phyloP scores from a whole-genome alignment of 1,140 invertebrate species.

The Zophobas morio region DNA sequence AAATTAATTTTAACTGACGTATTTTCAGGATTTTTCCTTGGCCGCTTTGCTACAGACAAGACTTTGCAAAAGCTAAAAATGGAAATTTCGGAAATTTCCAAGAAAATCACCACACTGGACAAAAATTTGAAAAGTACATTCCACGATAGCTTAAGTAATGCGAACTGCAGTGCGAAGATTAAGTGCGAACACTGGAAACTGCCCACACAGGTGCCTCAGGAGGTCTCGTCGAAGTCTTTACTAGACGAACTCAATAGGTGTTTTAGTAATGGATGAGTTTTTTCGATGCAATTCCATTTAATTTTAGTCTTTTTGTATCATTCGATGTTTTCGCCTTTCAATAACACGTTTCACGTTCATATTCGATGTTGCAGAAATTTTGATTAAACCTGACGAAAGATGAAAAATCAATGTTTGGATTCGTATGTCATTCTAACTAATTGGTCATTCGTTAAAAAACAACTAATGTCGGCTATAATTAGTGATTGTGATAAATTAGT shows the following conservation, averaged over 20 bases:
- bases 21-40: conserved; percentile 66
- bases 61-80: conserved; percentile 53
- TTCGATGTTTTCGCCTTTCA: too few species aligned
- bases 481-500: conserved; percentile 15
- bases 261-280: conserved; percentile 52
- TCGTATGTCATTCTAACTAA: background rate
- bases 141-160: conserved; percentile 9
- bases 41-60: conserved; percentile 67
- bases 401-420: too few species aligned
- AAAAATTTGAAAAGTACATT: conserved; percentile 47
- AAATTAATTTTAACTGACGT: background rate
- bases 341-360: too few species aligned
- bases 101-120: conserved; percentile 45
- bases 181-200: conserved; percentile 44
- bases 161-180: conserved; percentile 22
- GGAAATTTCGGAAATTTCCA: conserved; percentile 44
- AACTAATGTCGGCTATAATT: conserved; percentile 3
- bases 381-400: too few species aligned
- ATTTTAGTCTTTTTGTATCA: too few species aligned
- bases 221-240: background rate
- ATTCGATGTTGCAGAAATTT: too few species aligned
- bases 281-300: too few species aligned
- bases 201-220: conserved; percentile 18
- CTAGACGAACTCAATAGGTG: conserved; percentile 49
- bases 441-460: background rate